Evolutionary conservation across 2,888 invertebrate genomes (phyloP).

Genomic region (Acanthosepion esculentum): DNA sequence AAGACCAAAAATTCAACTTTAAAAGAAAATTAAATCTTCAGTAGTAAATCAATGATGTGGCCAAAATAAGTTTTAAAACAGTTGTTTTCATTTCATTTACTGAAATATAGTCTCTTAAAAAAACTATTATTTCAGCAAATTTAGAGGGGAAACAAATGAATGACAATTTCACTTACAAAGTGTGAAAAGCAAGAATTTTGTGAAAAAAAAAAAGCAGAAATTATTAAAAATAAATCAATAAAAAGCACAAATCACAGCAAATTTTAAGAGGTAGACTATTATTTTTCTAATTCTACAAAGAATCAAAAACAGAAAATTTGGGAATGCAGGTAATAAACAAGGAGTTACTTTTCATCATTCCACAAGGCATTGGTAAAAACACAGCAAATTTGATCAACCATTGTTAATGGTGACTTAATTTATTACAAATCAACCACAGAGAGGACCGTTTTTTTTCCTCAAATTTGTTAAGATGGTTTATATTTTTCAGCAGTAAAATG

Average conservation of each 20-base stretch:
- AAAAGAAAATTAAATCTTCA: no score
- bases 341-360: background rate
- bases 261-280: background rate
- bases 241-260: background rate
- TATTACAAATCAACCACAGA: background rate
- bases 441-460: background rate
- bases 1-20: no score
- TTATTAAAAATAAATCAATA: background rate
- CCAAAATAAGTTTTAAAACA: no score
- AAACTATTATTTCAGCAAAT: no score
- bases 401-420: no score
- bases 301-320: background rate
- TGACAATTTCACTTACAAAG: background rate
- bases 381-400: background rate
- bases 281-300: background rate
- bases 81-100: no score
- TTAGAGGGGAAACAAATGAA: no score
- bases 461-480: background rate
- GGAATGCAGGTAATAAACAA: background rate
- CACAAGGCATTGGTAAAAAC: background rate
- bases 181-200: background rate
- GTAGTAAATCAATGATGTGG: no score
- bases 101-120: no score
- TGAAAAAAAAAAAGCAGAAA: background rate
- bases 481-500: background rate